Conservation (phyloP, 1,140 invertebrate species). For the Cyclina sinensis region DNA sequence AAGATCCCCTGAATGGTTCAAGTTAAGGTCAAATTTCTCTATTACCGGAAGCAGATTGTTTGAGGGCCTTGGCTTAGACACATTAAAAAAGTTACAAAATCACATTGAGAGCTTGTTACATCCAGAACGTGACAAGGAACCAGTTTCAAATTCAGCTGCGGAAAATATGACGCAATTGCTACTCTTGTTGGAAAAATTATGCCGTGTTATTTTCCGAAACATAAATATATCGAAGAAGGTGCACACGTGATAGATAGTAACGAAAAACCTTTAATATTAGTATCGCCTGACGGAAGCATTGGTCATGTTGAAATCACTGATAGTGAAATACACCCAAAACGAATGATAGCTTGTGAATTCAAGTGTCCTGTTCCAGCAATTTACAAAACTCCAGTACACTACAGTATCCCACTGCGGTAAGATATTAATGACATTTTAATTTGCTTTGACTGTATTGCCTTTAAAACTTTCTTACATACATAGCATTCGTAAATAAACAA, state of each 20-base stretch:
- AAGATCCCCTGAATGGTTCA: neutral
- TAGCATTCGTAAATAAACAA: no score
- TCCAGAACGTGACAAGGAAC: conserved; percentile 1
- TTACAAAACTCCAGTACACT: neutral
- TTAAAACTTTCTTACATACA: no score
- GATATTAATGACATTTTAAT: no score
- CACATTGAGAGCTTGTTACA: neutral
- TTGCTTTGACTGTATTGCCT: no score
- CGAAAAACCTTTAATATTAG: neutral
- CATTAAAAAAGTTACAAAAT: neutral
- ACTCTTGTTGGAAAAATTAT: neutral
- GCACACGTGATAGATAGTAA: neutral
- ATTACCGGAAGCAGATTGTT: neutral
- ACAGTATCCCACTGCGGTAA: neutral
- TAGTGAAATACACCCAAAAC: neutral
- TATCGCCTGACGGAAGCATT: conserved; percentile 30
- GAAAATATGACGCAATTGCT: no score
- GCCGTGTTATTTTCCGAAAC: neutral
- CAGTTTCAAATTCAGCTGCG: neutral
- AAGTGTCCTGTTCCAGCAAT: neutral
- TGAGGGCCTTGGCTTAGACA: neutral
- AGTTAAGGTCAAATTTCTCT: neutral
- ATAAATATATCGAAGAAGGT: conserved; percentile 7
- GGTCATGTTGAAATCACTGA: neutral
- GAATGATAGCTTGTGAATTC: neutral